Conservation (phyloP, 2,888 invertebrate species). For the Eretmocerus hayati region DNA sequence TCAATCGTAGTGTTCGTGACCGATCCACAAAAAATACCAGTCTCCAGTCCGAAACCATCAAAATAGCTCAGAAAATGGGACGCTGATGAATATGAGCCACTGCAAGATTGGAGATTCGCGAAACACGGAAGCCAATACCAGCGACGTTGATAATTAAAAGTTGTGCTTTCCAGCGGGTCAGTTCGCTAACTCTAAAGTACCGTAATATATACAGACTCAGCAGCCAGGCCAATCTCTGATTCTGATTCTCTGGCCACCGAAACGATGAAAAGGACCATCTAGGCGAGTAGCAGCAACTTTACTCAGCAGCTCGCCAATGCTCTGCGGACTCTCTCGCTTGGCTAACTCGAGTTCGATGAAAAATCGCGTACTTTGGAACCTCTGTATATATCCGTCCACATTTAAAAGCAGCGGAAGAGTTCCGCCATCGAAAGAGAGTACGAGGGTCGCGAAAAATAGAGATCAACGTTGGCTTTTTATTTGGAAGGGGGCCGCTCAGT, state of each 20-base stretch:
- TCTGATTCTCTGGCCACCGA: not conserved
- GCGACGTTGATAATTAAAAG: conserved; percentile 24
- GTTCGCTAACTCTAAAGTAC: not conserved
- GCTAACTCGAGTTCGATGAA: conserved; percentile 20
- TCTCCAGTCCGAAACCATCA: no score
- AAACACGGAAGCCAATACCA: conserved; percentile 14
- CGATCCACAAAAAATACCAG: no score
- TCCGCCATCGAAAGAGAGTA: not conserved
- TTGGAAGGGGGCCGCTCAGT: not conserved
- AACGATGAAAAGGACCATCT: conserved; percentile 19
- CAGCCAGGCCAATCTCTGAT: not conserved
- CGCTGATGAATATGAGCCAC: no score
- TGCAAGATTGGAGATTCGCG: no score
- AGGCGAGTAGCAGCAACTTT: not conserved
- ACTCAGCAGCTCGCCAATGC: no score
- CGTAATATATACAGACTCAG: no score
- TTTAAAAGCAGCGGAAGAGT: conserved; percentile 22
- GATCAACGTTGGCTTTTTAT: no score
- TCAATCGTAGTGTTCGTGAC: no score
- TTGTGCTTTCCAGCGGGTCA: conserved; percentile 13
- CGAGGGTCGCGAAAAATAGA: not conserved
- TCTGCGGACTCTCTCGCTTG: conserved; percentile 12
- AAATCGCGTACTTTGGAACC: conserved; percentile 19
- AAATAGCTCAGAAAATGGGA: no score
- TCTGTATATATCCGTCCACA: no score